These are phyloP conservation scores for Cheilosia impressa DNA, from an alignment of 2,888 invertebrate genomes.

Conservation along the genomic window DNA sequence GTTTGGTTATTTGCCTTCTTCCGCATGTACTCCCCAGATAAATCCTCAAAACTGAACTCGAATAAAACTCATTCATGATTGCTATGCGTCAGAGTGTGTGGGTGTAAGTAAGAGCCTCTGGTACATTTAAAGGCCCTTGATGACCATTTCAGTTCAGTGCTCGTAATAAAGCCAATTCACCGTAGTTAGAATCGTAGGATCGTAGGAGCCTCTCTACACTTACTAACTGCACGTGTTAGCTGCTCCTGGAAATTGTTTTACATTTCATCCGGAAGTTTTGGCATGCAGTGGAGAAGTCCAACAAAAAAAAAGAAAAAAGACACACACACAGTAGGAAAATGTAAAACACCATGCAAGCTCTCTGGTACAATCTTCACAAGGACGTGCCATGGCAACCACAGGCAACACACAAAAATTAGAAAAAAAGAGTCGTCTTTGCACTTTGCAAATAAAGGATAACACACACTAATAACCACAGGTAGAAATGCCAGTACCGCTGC, in stretches of 20 bases:
- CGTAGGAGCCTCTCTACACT: background rate
- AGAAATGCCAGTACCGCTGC: conserved; percentile 22
- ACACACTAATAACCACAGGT: conserved; percentile 65
- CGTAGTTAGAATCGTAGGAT: background rate
- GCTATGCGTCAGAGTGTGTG: conserved; percentile 19
- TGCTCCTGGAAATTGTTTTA: conserved; percentile 60
- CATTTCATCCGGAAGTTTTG: conserved; percentile 47
- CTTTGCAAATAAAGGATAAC: conserved; percentile 48
- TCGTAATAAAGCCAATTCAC: conserved; percentile 47
- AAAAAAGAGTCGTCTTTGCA: conserved; percentile 33
- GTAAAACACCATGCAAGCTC: conserved; percentile 28
- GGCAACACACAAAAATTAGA: background rate
- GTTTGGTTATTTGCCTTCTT: conserved; percentile 10
- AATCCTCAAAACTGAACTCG: conserved; percentile 44
- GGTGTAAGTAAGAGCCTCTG: conserved; percentile 28
- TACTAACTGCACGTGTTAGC: conserved; percentile 43
- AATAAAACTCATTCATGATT: conserved; percentile 55
- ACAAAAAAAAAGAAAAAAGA: background rate
- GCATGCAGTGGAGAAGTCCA: conserved; percentile 15
- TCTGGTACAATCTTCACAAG: conserved; percentile 25
- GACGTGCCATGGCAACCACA: background rate
- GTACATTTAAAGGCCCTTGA: conserved; percentile 55
- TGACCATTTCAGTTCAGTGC: conserved; percentile 53
- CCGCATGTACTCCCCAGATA: conserved; percentile 60
- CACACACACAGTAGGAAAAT: conserved; percentile 3